Conservation (phyloP, 2,113 vertebrate genomes). For the Passer domesticus region DNA sequence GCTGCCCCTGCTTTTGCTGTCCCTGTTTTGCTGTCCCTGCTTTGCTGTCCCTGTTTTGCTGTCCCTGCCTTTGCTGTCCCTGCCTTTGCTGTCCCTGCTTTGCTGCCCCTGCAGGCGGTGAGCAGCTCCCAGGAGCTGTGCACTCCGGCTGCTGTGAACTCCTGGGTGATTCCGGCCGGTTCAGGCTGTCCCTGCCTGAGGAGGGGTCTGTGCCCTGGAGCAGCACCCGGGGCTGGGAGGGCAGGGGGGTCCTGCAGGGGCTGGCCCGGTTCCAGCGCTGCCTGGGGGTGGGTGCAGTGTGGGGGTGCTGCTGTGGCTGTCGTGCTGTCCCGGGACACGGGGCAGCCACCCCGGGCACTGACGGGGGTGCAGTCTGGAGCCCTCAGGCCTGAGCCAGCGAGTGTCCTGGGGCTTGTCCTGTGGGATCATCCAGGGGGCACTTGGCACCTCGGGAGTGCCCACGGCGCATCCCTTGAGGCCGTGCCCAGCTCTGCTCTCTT, state of each 20-base stretch:
- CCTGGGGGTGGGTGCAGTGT: neutral
- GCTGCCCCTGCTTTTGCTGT: neutral
- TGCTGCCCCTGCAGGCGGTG: neutral
- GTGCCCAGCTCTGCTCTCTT: neutral
- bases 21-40: neutral
- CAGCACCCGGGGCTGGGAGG: fast-evolving
- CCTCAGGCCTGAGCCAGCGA: fast-evolving
- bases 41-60: neutral
- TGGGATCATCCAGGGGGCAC: neutral
- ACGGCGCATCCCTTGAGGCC: fast-evolving
- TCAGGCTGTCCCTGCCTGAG: neutral
- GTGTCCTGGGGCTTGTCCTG: neutral
- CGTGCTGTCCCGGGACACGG: fast-evolving
- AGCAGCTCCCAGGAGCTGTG: neutral
- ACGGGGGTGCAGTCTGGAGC: neutral
- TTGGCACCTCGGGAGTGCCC: fast-evolving
- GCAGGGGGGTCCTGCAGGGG: fast-evolving
- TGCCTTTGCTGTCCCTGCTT: neutral
- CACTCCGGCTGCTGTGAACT: neutral
- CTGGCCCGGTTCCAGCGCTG: fast-evolving
- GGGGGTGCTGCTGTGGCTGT: neutral
- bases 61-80: no score
- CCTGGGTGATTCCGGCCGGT: neutral
- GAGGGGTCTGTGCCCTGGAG: neutral
- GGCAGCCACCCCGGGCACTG: fast-evolving